Percentiles rank a stretch among this genome's conserved stretches.
Conservation (phyloP, 2,888 invertebrate species). For the Bursaphelenchus okinawaensis region DNA sequence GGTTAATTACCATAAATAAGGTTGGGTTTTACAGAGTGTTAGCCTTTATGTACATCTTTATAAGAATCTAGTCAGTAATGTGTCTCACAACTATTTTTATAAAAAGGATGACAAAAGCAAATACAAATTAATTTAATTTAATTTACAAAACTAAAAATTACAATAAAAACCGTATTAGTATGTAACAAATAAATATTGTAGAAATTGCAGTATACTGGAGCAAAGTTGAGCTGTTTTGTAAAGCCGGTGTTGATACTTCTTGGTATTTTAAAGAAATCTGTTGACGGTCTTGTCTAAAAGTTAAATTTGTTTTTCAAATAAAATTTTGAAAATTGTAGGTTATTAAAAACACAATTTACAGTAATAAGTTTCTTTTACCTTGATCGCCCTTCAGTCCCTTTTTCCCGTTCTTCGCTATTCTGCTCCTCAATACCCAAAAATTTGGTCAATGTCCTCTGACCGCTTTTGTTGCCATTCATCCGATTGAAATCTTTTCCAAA, state of each 20-base stretch:
- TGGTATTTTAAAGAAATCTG: background rate
- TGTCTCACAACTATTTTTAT: background rate
- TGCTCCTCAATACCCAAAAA: background rate
- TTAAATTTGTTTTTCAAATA: too few species aligned
- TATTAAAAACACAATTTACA: too few species aligned
- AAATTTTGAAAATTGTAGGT: too few species aligned
- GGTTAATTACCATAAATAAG: too few species aligned
- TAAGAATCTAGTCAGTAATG: too few species aligned
- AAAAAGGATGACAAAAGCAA: too few species aligned
- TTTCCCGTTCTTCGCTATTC: background rate
- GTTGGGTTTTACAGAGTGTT: too few species aligned
- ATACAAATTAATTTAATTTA: too few species aligned
- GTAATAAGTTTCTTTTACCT: background rate
- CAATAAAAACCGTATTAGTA: background rate
- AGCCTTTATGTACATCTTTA: too few species aligned
- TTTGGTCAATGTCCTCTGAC: background rate
- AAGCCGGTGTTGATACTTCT: background rate
- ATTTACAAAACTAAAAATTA: too few species aligned
- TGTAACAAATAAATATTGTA: background rate
- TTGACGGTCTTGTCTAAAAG: background rate
- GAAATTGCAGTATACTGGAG: too few species aligned
- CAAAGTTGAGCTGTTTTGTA: too few species aligned
- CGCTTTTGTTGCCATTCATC: background rate
- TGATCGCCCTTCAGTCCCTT: background rate
- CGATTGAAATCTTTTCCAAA: slow-evolving; percentile 4